Percentiles rank a stretch among this genome's conserved stretches.
These are phyloP conservation scores for Nothoprocta perdicaria DNA, from an alignment of 2,113 vertebrate species.

Conservation along the genomic window DNA sequence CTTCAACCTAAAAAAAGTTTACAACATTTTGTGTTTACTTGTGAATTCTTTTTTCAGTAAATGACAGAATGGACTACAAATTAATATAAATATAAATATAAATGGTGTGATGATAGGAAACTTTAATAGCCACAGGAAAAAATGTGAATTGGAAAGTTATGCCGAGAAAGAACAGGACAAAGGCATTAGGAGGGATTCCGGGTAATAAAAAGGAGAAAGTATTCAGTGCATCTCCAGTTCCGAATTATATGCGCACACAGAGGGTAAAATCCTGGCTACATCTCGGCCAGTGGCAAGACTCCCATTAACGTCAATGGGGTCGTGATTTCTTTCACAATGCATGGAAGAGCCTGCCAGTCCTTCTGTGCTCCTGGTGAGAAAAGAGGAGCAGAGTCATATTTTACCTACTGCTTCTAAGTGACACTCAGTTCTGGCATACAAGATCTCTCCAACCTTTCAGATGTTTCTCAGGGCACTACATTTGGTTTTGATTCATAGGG, in stretches of 20 bases:
- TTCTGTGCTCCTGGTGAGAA: constrained; percentile 3
- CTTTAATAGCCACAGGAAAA: constrained; percentile 19
- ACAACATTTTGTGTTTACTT: not conserved
- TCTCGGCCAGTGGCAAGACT: not conserved
- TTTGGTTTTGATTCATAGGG: constrained; percentile 36
- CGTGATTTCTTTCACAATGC: constrained; percentile 5
- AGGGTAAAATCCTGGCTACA: constrained; percentile 20
- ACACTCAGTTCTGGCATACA: not conserved
- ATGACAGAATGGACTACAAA: not conserved
- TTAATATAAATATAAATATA: not conserved
- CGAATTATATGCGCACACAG: not conserved
- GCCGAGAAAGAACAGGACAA: not conserved
- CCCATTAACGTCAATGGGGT: not conserved
- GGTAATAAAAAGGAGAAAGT: not conserved
- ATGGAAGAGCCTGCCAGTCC: not conserved
- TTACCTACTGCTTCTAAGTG: not conserved
- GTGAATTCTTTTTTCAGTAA: constrained; percentile 25
- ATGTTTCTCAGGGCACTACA: not conserved
- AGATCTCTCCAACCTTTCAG: not conserved
- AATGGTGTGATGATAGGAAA: not conserved
- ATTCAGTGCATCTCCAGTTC: constrained; percentile 5
- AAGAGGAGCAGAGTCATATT: not conserved
- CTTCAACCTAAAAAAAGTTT: not conserved
- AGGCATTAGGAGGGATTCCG: not conserved
- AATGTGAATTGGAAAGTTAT: not conserved